Evolutionary conservation across 2,113 vertebrate species (phyloP).

Genomic region (Canis aureus): DNA sequence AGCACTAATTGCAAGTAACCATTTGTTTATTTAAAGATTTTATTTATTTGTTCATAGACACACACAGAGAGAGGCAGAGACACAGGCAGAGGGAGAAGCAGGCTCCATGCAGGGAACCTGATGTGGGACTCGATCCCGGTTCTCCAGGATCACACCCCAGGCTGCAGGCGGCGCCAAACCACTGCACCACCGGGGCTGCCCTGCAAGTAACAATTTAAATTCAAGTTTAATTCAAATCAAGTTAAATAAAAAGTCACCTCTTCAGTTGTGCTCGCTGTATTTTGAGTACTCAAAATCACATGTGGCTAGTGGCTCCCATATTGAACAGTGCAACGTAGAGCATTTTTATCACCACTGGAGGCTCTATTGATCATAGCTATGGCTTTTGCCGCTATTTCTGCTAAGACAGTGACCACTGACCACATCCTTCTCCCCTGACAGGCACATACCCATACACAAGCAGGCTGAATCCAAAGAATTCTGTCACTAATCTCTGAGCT

Average conservation of each 20-base stretch:
- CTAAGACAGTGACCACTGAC: neutral
- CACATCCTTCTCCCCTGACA: neutral
- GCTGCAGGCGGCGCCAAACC: too few species aligned
- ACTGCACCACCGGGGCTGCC: too few species aligned
- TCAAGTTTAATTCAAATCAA: neutral
- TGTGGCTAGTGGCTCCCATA: neutral
- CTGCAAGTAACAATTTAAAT: neutral
- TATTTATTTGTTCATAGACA: too few species aligned
- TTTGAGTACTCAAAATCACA: neutral
- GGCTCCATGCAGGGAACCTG: too few species aligned
- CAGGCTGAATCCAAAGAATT: neutral
- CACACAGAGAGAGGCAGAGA: too few species aligned
- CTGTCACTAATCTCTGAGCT: neutral
- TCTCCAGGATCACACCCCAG: too few species aligned
- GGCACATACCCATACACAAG: rapidly evolving
- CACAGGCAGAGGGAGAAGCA: too few species aligned
- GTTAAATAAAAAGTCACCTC: neutral
- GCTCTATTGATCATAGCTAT: neutral
- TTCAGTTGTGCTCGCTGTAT: neutral
- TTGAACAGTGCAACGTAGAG: neutral
- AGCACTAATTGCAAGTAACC: neutral
- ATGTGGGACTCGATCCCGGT: too few species aligned
- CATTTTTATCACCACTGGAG: neutral
- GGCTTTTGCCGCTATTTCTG: neutral
- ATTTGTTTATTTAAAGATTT: neutral